Evolutionary conservation across 2,888 invertebrate species (phyloP).

Genomic region (Amblyjoppa fuscipennis): DNA sequence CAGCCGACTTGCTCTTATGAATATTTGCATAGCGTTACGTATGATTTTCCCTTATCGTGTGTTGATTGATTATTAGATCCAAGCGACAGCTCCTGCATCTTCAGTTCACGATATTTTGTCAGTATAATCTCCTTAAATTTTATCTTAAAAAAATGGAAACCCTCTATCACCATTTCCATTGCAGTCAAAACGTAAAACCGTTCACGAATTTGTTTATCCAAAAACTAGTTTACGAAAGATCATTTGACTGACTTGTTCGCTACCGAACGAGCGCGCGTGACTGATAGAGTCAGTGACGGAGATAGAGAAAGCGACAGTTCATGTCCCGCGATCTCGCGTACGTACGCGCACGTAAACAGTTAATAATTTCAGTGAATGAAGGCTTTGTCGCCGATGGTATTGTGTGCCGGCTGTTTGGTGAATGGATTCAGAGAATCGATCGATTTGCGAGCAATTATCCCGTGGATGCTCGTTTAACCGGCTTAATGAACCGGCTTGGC

Average conservation of each 20-base stretch:
- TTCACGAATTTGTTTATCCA: not conserved
- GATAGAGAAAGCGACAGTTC: not conserved
- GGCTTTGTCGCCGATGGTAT: slow-evolving; percentile 24
- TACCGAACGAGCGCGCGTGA: not conserved
- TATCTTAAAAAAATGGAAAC: not conserved
- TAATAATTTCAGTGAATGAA: slow-evolving; percentile 55
- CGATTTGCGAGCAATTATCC: slow-evolving; percentile 71
- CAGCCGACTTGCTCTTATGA: not conserved
- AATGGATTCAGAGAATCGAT: slow-evolving; percentile 62
- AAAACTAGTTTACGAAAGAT: not conserved
- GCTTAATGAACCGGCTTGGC: slow-evolving; percentile 76
- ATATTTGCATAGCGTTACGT: not conserved
- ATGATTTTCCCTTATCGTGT: slow-evolving; percentile 17
- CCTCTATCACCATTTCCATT: not conserved
- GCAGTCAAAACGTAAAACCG: not conserved
- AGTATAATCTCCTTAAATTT: not conserved
- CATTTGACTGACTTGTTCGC: not conserved
- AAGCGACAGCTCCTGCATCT: not conserved
- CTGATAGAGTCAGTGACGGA: not conserved
- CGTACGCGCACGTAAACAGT: slow-evolving; percentile 36
- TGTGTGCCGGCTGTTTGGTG: slow-evolving; percentile 31
- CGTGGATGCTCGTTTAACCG: slow-evolving; percentile 75
- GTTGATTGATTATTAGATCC: slow-evolving; percentile 34
- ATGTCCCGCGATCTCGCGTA: not conserved
- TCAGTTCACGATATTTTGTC: not conserved